A percentile compares a stretch with the other conserved stretches of the same genome.
These are phyloP conservation scores for Gopherus flavomarginatus DNA, from an alignment of 2,113 vertebrate species.

Conservation along the genomic window DNA sequence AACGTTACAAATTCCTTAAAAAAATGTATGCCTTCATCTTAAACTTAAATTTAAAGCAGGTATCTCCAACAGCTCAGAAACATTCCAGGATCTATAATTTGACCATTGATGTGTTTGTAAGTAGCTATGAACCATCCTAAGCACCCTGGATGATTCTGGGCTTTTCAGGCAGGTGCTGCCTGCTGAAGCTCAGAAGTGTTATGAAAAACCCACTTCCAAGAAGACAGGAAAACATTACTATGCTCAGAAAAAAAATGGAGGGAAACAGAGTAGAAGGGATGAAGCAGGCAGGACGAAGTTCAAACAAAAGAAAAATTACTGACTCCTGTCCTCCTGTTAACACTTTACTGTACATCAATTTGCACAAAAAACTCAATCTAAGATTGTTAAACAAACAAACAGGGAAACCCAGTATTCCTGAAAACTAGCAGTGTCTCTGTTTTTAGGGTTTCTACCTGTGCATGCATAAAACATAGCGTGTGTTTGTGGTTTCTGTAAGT, in stretches of 20 bases:
- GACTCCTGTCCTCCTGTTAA: neutral
- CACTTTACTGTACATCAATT: neutral
- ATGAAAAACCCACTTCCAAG: neutral
- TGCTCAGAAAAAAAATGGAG: too few species aligned
- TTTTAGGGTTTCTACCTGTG: neutral
- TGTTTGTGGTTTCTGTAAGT: neutral
- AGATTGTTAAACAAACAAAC: neutral
- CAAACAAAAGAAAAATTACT: neutral
- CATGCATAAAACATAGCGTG: constrained; percentile 8
- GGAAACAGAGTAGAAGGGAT: neutral
- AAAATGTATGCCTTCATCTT: neutral
- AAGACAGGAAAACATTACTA: neutral
- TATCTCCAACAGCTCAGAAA: neutral
- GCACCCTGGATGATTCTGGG: neutral
- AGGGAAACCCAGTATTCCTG: neutral
- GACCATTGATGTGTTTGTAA: neutral
- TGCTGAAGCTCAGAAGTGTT: neutral
- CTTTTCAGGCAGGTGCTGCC: neutral
- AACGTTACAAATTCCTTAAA: neutral
- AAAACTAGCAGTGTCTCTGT: neutral
- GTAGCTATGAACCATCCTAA: neutral
- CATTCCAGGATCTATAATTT: neutral
- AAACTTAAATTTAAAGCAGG: neutral
- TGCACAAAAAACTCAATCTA: neutral
- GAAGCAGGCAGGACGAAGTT: neutral